Percentiles rank a stretch among this genome's conserved stretches.
These are phyloP conservation scores for Dromas ardeola DNA, from an alignment of 2,113 vertebrate genomes.

Conservation along the genomic window DNA sequence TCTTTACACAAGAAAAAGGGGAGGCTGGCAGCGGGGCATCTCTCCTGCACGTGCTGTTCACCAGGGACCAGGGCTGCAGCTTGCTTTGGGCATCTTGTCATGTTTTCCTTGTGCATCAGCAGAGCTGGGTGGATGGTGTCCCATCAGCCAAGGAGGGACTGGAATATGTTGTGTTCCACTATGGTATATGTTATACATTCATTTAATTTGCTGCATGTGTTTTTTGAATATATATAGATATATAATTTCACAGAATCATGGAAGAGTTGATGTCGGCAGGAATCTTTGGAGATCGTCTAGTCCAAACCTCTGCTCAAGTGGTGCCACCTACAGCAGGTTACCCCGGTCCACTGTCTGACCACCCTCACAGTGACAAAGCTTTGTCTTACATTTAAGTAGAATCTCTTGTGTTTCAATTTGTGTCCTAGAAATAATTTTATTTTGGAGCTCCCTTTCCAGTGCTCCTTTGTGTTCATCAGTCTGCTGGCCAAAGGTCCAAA, in stretches of 20 bases:
- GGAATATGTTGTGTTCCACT: not conserved
- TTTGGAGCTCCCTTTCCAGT: not conserved
- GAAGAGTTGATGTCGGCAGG: not conserved
- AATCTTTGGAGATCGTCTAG: not conserved
- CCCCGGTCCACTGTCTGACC: not conserved
- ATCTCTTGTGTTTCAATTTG: not conserved
- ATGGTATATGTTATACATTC: rapidly evolving
- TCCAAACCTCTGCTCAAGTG: not conserved
- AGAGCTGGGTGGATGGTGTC: not conserved
- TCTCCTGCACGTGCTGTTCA: not conserved
- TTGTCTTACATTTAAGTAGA: not conserved
- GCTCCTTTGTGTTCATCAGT: rapidly evolving
- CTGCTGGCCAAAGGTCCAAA: not conserved
- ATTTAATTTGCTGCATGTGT: not conserved
- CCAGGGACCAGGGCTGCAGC: not conserved
- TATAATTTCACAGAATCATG: not conserved
- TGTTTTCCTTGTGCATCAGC: not conserved
- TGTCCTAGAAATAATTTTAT: not conserved
- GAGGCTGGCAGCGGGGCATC: not conserved
- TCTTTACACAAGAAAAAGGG: not conserved
- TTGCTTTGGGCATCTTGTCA: rapidly evolving
- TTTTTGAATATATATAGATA: not conserved
- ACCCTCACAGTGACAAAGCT: not conserved
- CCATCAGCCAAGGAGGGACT: not conserved
- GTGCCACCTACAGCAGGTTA: not conserved